phyloP scores from a whole-genome alignment of 2,888 invertebrate genomes.

The Lithosia quadra region DNA sequence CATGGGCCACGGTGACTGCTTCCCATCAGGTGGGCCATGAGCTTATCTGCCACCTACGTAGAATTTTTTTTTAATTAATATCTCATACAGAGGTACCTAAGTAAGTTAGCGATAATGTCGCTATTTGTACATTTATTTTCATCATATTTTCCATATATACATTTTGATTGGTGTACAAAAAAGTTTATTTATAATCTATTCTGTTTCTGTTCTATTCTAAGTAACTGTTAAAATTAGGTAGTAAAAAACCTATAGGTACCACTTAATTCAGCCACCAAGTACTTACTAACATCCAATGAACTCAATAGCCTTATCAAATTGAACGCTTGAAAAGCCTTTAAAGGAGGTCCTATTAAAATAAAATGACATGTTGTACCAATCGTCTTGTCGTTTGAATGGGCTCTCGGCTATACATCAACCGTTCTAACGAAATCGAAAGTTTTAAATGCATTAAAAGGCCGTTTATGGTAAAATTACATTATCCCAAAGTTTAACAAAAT shows the following conservation, averaged over 20 bases:
- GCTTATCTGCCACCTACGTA: too few relatives aligned
- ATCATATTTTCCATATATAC: too few relatives aligned
- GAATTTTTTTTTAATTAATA: too few relatives aligned
- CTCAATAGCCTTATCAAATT: not conserved
- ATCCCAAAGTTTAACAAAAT: not conserved
- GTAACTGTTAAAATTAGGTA: too few relatives aligned
- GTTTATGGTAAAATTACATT: slow-evolving; percentile 14
- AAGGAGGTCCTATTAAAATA: not conserved
- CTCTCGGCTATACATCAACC: not conserved
- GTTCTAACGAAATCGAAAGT: slow-evolving; percentile 13
- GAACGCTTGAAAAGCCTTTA: not conserved
- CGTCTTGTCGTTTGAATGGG: not conserved
- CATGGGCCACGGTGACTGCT: too few relatives aligned
- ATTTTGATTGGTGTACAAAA: too few relatives aligned
- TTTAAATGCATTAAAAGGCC: slow-evolving; percentile 12
- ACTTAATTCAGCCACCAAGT: not conserved
- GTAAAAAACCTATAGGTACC: not conserved
- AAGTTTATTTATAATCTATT: too few relatives aligned
- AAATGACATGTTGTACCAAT: not conserved
- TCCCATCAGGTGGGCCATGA: too few relatives aligned
- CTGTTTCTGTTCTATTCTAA: not conserved
- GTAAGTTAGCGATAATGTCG: too few relatives aligned
- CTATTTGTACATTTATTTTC: too few relatives aligned
- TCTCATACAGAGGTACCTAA: too few relatives aligned
- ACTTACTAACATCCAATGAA: not conserved